Evolutionary conservation across 2,888 invertebrate species (phyloP), one percentile per base, ranked within the genome.

Genomic region (Seladonia tumulorum): DNA sequence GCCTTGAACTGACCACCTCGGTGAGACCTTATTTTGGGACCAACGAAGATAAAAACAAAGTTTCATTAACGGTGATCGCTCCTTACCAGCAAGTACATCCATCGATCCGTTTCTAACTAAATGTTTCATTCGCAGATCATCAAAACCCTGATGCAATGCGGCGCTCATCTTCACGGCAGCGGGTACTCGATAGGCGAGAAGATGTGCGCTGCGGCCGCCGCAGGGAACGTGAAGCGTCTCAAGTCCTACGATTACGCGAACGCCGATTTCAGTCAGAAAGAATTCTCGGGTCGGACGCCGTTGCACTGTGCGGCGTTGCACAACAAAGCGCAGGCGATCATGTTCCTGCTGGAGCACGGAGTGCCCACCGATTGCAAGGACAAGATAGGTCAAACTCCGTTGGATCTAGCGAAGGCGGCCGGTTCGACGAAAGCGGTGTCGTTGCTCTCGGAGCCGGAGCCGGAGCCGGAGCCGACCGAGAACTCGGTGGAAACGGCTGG

Each of bases 101-200:
- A 45, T 72, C 18, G 18, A 18, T 18, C 18, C 49, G 18, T 25
- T 60, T 60, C 16, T 16, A 29, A 42, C 14, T 14, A 25, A 22
- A 49, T 73, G 22, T 60, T 66, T 10, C 39, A 49, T 53, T 81
- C 89, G 0, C 70, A 95, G 95, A 88, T 97, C 16, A 97, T 98
- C 78, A 95, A 96, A 39, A 89, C 97, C 2, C 95, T 98, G 0
- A 95, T 97, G 18, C 96, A 96, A 90, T 97, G 98, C 89, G 98
- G 98, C 0, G 98, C 98, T 1, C 97, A 97, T 91, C 94, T 98
- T 39, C 96, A 96, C 1, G 96, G 96, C 14, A 96, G 96, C 0
- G 95, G 96, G 0, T 95, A 96, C 47, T 95, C 96, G 0, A 94
- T 97, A 0, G 97, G 97, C 0, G 97, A 97, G 88, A 96, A 97